A percentile compares a stretch with the other conserved stretches of the same genome.
These are phyloP conservation scores for Sinodicranocentrus sp. DNA, from an alignment of 2,888 invertebrate species.

Conservation along the genomic window DNA sequence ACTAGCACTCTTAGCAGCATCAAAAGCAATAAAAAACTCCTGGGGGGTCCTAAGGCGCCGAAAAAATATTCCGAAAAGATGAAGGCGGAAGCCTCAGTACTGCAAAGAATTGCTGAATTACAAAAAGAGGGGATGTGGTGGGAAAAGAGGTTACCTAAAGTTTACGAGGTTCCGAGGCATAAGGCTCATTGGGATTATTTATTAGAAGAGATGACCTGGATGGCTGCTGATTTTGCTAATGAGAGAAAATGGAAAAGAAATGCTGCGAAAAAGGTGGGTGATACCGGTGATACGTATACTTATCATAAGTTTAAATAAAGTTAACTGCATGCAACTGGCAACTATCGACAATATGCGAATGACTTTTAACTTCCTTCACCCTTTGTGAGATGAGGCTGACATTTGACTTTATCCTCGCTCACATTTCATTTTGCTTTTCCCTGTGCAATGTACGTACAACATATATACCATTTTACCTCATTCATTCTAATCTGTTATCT, in stretches of 20 bases:
- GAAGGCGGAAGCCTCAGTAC: conserved; percentile 83
- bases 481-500: too few relatives aligned
- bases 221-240: conserved; percentile 97
- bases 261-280: conserved; percentile 87
- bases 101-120: conserved; percentile 90
- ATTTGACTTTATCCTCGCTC: too few relatives aligned
- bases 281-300: too few relatives aligned
- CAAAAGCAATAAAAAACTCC: conserved; percentile 41
- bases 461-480: too few relatives aligned
- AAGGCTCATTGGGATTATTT: conserved; percentile 98
- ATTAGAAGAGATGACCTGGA: conserved; percentile 99
- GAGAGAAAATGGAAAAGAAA: conserved; percentile 99
- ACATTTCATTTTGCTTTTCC: too few relatives aligned
- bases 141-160: conserved; percentile 78
- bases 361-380: too few relatives aligned
- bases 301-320: too few relatives aligned
- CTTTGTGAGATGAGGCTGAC: too few relatives aligned
- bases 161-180: conserved; percentile 67
- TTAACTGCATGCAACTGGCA: too few relatives aligned
- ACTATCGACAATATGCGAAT: too few relatives aligned
- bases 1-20: background rate
- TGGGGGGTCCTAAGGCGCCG: conserved; percentile 38
- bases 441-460: too few relatives aligned
- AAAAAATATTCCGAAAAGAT: conserved; percentile 73
- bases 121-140: conserved; percentile 97